These are phyloP conservation scores for Papilio helenus DNA, from an alignment of 1,140 invertebrate species.

Conservation along the genomic window DNA sequence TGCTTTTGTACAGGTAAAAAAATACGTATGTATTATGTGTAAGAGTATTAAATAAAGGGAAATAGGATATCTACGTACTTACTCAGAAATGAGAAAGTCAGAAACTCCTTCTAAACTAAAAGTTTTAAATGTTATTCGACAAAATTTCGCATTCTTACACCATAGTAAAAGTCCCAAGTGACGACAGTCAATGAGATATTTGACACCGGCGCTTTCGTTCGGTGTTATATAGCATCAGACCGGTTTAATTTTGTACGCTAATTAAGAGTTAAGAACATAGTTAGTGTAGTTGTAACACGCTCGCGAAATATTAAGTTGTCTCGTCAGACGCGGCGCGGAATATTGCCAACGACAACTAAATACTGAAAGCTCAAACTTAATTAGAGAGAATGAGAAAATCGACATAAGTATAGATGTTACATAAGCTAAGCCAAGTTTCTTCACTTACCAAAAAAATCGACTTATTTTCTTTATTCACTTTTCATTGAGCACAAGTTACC, in stretches of 20 bases:
- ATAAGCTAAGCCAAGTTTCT: too few species aligned
- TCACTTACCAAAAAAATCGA: too few species aligned
- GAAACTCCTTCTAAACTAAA: not conserved
- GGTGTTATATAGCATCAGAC: constrained; percentile 13
- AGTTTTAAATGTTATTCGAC: not conserved
- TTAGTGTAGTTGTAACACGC: constrained; percentile 31
- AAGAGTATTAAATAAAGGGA: too few species aligned
- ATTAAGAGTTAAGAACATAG: constrained; percentile 35
- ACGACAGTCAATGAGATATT: not conserved
- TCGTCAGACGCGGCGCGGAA: constrained; percentile 16
- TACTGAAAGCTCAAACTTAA: constrained; percentile 23
- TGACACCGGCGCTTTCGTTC: constrained; percentile 23
- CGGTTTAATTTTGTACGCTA: constrained; percentile 36
- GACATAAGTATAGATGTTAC: not conserved
- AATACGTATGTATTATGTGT: too few species aligned
- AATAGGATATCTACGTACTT: too few species aligned
- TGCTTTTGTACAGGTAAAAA: too few species aligned
- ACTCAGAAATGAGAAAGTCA: too few species aligned
- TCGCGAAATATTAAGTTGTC: constrained; percentile 36
- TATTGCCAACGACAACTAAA: constrained; percentile 23
- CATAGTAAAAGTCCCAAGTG: not conserved
- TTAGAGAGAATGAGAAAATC: not conserved
- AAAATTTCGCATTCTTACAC: not conserved
- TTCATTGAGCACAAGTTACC: too few species aligned
- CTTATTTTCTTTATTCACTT: too few species aligned